These are phyloP conservation scores for Mastomys coucha DNA, from an alignment of 2,113 vertebrate genomes.

Conservation along the genomic window DNA sequence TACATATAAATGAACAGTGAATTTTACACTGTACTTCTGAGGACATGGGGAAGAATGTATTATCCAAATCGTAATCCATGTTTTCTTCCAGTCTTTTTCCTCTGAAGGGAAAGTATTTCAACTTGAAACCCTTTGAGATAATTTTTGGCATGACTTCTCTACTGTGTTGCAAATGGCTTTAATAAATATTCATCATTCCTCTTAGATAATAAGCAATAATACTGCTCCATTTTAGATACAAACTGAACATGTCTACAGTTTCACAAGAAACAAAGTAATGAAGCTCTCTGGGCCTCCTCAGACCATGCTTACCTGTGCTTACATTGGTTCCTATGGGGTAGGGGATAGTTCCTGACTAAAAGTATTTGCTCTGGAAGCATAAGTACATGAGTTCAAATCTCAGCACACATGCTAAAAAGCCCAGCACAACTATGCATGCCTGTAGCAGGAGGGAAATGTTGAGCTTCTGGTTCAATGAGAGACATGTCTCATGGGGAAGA, in stretches of 20 bases:
- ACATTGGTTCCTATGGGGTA: neutral
- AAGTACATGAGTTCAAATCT: neutral
- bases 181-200: constrained; percentile 70
- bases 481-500: neutral
- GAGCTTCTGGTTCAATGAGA: neutral
- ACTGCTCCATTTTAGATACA: constrained; percentile 59
- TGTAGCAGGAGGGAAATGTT: neutral
- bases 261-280: constrained; percentile 1
- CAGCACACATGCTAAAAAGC: neutral
- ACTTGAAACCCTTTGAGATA: constrained; percentile 70
- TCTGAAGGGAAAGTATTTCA: constrained; percentile 56
- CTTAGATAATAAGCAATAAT: constrained; percentile 66
- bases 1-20: neutral
- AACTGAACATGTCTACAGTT: constrained; percentile 46
- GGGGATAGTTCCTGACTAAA: neutral
- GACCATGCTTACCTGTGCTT: neutral
- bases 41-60: constrained; percentile 15
- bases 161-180: constrained; percentile 63
- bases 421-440: neutral
- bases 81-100: neutral
- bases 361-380: neutral
- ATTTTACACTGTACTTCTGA: constrained; percentile 49
- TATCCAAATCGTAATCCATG: constrained; percentile 38
- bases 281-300: neutral
- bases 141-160: constrained; percentile 58